These are phyloP conservation scores for Pyrrhia umbra DNA, from an alignment of 2,888 invertebrate genomes.

Conservation along the genomic window DNA sequence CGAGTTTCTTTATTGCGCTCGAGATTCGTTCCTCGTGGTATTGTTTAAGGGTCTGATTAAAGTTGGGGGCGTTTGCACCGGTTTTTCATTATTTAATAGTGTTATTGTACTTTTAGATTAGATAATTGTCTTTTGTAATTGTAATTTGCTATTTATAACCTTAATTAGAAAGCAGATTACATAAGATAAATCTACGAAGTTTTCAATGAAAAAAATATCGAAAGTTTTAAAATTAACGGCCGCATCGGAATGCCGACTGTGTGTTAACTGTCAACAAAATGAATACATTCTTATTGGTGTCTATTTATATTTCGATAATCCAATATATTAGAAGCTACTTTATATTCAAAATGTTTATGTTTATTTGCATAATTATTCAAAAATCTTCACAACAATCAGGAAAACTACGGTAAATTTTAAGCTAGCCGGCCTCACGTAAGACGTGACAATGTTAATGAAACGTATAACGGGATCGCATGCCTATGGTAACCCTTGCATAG, in stretches of 20 bases:
- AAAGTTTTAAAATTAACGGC: not conserved
- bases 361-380: slow-evolving; percentile 63
- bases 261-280: slow-evolving; percentile 27
- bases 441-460: slow-evolving; percentile 83
- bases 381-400: slow-evolving; percentile 51
- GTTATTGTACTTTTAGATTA: slow-evolving; percentile 46
- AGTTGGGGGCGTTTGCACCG: slow-evolving; percentile 65
- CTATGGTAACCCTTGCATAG: slow-evolving; percentile 47
- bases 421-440: slow-evolving; percentile 53
- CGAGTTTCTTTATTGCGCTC: slow-evolving; percentile 81
- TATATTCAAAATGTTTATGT: slow-evolving; percentile 52
- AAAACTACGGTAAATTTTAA: slow-evolving; percentile 59
- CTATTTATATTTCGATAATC: slow-evolving; percentile 42
- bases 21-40: slow-evolving; percentile 80
- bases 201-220: not conserved
- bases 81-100: slow-evolving; percentile 63
- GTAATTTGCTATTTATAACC: slow-evolving; percentile 46
- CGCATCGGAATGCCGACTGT: slow-evolving; percentile 31
- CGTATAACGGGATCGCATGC: slow-evolving; percentile 72
- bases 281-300: slow-evolving; percentile 41
- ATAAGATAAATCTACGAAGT: slow-evolving; percentile 1
- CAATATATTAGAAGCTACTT: slow-evolving; percentile 45
- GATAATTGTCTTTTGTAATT: slow-evolving; percentile 59
- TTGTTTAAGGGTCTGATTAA: slow-evolving; percentile 81
- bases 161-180: slow-evolving; percentile 52